Percentiles rank a stretch among this genome's conserved stretches.
Conservation (phyloP, 2,113 vertebrate genomes). For the Carassius carassius region DNA sequence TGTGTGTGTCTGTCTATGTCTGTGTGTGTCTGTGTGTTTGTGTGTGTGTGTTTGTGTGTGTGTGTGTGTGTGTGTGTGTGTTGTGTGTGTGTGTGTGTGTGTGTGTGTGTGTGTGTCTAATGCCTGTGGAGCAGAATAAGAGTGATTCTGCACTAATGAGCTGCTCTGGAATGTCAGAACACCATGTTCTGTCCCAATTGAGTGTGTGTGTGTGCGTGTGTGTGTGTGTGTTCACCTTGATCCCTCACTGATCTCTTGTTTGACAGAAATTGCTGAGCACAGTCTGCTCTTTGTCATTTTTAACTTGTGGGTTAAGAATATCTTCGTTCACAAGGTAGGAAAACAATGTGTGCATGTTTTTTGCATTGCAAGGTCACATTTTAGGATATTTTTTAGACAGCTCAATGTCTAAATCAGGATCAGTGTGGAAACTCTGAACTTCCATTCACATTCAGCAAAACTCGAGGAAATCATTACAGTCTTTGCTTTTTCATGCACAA, state of each 20-base stretch:
- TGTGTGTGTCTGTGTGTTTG: background rate
- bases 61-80: background rate
- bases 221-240: background rate
- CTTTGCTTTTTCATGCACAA: background rate
- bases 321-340: background rate
- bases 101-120: background rate
- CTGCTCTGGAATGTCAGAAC: constrained; percentile 4
- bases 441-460: constrained; percentile 1
- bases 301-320: constrained; percentile 6
- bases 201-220: background rate
- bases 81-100: background rate
- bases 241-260: constrained; percentile 28
- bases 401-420: background rate
- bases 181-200: constrained; percentile 12
- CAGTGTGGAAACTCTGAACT: background rate
- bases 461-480: constrained; percentile 9
- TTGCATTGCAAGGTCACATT: background rate
- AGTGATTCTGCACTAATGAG: constrained; percentile 1
- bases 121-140: background rate
- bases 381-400: background rate
- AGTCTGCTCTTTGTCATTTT: background rate
- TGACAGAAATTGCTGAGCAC: constrained; percentile 14
- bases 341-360: background rate
- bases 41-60: background rate
- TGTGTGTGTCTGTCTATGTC: background rate